These are phyloP conservation scores for Odontamblyopus rebecca DNA, from an alignment of 2,797 vertebrate species.

Conservation along the genomic window DNA sequence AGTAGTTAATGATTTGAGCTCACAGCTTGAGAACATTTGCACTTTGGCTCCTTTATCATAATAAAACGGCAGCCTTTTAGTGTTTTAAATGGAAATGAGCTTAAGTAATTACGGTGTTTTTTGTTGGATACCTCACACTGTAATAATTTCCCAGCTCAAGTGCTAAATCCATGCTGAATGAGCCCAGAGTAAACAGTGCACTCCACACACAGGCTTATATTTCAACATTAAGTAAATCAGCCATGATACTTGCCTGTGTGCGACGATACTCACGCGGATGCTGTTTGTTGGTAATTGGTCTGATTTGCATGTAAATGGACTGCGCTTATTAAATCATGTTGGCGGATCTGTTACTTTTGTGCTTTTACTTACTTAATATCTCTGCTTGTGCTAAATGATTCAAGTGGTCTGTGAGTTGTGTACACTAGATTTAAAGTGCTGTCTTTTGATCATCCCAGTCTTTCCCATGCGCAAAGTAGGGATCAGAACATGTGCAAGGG, in stretches of 20 bases:
- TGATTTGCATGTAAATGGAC: conserved; percentile 70
- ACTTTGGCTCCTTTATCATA: conserved; percentile 21
- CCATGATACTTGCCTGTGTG: conserved; percentile 55
- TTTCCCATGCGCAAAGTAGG: neutral
- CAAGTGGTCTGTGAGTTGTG: conserved; percentile 10
- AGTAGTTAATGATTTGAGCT: neutral
- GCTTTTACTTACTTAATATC: conserved; percentile 23
- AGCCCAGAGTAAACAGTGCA: conserved; percentile 37
- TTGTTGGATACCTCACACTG: conserved; percentile 36
- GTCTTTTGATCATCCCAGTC: neutral
- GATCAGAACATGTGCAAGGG: neutral
- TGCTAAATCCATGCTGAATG: conserved; percentile 48
- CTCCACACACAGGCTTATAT: conserved; percentile 52
- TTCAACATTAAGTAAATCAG: conserved; percentile 68
- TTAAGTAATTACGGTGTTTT: conserved; percentile 41
- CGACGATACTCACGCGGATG: conserved; percentile 59
- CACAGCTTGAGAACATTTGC: conserved; percentile 7
- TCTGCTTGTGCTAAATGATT: conserved; percentile 9
- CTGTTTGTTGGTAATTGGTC: conserved; percentile 64
- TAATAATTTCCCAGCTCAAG: conserved; percentile 42
- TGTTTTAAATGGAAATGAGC: conserved; percentile 26
- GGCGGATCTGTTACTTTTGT: conserved; percentile 36
- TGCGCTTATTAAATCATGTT: conserved; percentile 59
- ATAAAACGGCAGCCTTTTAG: conserved; percentile 28
- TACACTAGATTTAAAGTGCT: neutral